A percentile compares a stretch with the other conserved stretches of the same genome.
Conservation (phyloP, 2,888 invertebrate genomes). For the Scaptomyza polygonia region DNA sequence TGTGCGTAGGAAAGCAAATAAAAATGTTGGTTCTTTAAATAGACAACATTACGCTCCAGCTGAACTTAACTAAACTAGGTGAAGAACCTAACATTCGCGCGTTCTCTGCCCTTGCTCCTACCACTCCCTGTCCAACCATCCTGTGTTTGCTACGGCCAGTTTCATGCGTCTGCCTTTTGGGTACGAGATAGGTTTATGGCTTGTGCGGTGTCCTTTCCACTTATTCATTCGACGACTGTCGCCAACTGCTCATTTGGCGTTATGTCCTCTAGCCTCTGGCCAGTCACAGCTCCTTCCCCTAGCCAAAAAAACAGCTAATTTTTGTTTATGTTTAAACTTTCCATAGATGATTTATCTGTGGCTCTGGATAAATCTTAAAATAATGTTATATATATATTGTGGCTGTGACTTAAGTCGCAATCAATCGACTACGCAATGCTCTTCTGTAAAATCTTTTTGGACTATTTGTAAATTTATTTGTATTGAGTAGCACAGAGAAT, state of each 20-base stretch:
- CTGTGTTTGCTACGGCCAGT: constrained; percentile 41
- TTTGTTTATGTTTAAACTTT: constrained; percentile 30
- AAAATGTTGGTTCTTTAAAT: constrained; percentile 44
- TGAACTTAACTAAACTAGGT: constrained; percentile 14
- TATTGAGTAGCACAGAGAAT: too few relatives aligned
- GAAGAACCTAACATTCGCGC: not conserved
- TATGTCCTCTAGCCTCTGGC: not conserved
- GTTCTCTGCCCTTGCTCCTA: constrained; percentile 2
- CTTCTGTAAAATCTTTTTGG: not conserved
- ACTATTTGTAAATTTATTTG: too few relatives aligned
- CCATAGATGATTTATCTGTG: constrained; percentile 37
- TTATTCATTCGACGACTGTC: constrained; percentile 32
- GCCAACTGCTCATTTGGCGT: constrained; percentile 23
- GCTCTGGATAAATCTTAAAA: constrained; percentile 15
- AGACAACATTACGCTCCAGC: constrained; percentile 39
- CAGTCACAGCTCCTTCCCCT: constrained; percentile 1
- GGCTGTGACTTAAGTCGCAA: not conserved
- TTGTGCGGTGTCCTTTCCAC: constrained; percentile 13
- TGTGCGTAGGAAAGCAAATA: constrained; percentile 20
- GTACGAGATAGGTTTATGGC: constrained; percentile 57
- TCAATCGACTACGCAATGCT: not conserved
- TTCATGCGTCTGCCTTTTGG: constrained; percentile 38
- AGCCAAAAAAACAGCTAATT: not conserved
- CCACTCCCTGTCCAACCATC: not conserved
- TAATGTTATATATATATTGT: constrained; percentile 6